Base-by-base conservation (phyloP, 2,113 vertebrate species). In the Lasiurus cinereus region DNA sequence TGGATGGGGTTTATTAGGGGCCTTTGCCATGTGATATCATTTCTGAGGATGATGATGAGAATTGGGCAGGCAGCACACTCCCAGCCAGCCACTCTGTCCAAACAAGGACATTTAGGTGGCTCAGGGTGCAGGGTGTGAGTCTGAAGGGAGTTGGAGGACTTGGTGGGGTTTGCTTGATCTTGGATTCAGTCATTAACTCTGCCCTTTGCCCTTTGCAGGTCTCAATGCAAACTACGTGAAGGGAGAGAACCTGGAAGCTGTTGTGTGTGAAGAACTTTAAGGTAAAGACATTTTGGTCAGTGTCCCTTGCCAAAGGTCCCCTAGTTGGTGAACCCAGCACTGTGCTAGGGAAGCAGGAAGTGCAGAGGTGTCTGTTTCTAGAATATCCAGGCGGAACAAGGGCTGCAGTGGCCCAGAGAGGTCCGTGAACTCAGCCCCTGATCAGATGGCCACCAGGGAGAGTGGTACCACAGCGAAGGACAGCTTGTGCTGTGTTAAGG, bases 251-350 rank as follows among this genome's bases (percentile, higher is more conserved):
- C 98, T 99, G 83, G 99, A 99, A 82, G 98, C 98, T 0, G 99
- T 99, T 1, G 98, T 99, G 19, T 98, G 99, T 33, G 98, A 99
- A 97, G 99, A 99, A 33, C 99, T 99, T 50, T 99, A 99, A 99
- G 99, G 99, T 99, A 94, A 98, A 98, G 59, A 4, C 83, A 12
- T 76, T 3, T 10, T 18, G 24, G n/a, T 54, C 56, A 29, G 31
- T 19, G 29, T 50, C 31, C 7, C 1, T 16, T 24, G 15, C 50
- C 27, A 54, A 64, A 88, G 10, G 43, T 54, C 31, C 21, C 24
- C 48, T 31, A 19, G 46, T n/a, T 5, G 1, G 31, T 56, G 62
- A 31, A 70, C 21, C 72, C 8, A 36, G 50, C 59, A 70, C 43
- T 24, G 24, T 50, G 52, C 43, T 64, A 27, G 36, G 50, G 33